phyloP scores from a whole-genome alignment of 1,140 invertebrate genomes.

The Holcopasites calliopsidis region DNA sequence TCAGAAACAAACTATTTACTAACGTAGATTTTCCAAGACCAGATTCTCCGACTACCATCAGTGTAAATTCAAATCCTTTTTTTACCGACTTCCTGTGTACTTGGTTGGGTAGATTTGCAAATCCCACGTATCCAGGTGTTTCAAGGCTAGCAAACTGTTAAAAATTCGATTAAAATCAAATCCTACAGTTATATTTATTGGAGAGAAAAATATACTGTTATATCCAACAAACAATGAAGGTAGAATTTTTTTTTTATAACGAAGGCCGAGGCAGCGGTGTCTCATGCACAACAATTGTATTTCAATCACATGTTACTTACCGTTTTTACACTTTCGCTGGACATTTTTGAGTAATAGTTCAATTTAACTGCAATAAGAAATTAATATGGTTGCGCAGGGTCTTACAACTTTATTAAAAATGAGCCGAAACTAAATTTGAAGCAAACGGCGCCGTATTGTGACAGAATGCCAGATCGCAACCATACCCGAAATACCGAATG shows the following conservation, averaged over 20 bases:
- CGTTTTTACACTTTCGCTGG: constrained; percentile 77
- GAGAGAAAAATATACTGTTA: background rate
- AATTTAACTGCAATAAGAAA: background rate
- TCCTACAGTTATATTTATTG: background rate
- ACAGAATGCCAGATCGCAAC: constrained; percentile 7
- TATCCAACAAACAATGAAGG: background rate
- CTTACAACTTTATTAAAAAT: background rate
- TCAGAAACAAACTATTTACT: constrained; percentile 98
- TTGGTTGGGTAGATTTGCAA: constrained; percentile 97
- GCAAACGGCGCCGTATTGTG: constrained; percentile 20
- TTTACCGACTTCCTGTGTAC: constrained; percentile 98
- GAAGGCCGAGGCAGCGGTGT: too few relatives aligned
- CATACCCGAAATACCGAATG: background rate
- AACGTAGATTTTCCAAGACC: constrained; percentile 98
- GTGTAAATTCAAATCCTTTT: constrained; percentile 98
- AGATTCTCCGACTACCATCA: constrained; percentile 99
- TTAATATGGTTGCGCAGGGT: background rate
- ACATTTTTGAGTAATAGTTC: constrained; percentile 64
- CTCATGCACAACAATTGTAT: too few relatives aligned
- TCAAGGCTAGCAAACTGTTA: constrained; percentile 88
- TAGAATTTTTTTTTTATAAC: background rate
- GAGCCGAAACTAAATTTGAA: constrained; percentile 29
- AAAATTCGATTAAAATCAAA: constrained; percentile 22
- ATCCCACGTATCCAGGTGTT: constrained; percentile 93
- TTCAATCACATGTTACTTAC: constrained; percentile 55